Evolutionary conservation across 2,797 vertebrate species (phyloP).

Genomic region (Phrynocephalus forsythii): DNA sequence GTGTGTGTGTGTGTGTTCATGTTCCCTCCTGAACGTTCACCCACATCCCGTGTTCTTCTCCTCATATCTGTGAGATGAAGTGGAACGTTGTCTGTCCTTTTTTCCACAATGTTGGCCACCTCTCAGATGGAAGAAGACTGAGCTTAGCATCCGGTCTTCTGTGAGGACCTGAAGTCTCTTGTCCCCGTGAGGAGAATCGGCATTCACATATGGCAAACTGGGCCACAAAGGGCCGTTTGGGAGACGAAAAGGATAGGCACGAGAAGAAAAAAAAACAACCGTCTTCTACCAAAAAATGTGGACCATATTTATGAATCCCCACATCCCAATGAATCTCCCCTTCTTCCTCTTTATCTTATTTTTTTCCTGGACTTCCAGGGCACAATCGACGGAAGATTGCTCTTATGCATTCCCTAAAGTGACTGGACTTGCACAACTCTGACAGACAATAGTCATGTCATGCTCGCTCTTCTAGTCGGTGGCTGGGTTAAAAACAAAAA

Average conservation of each 20-base stretch:
- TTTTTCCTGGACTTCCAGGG: background rate
- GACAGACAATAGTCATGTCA: background rate
- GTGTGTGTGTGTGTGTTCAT: background rate
- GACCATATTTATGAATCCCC: background rate
- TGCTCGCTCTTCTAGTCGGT: background rate
- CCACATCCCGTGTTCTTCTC: background rate
- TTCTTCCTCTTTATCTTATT: background rate
- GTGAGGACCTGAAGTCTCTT: conserved; percentile 12
- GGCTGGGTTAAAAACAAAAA: background rate
- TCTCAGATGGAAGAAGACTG: background rate
- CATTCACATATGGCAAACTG: background rate
- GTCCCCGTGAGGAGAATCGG: background rate
- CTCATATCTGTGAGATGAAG: background rate
- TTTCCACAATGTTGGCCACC: background rate
- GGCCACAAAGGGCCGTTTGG: background rate
- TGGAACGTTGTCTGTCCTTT: background rate
- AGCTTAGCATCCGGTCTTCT: background rate
- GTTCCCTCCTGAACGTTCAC: background rate
- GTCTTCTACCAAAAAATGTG: background rate
- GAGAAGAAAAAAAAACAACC: background rate
- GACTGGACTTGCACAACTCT: background rate
- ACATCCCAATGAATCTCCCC: background rate
- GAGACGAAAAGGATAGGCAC: background rate
- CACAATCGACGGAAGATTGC: background rate
- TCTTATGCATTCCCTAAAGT: background rate